Base-by-base conservation (phyloP, 2,113 vertebrate genomes). In the Etia nguti region DNA sequence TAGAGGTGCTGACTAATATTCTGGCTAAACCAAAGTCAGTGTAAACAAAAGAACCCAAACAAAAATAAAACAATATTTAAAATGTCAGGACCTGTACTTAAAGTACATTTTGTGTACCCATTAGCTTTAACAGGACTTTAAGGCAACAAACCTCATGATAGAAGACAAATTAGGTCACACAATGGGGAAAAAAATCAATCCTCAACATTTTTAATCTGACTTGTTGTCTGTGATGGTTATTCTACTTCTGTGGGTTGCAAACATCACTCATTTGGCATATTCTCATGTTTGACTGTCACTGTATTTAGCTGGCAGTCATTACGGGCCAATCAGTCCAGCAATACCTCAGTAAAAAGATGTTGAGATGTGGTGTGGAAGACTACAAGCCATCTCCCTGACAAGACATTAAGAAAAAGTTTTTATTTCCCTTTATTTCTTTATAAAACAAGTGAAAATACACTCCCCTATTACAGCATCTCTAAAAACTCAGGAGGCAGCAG, bases 261-360 rank as follows among this genome's bases (percentile, higher is more conserved):
- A 15, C 4, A n/a, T 80, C 81, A 20, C 20, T 75, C 81, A 77
- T 62, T 48, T 79, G 52, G 12, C 56, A 0, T 75, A 48, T 75
- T 11, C 41, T 75, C 41, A 11, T 43, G 24, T 48, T 24, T 75
- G 24, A 48, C 70, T 75, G 41, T 75, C 41, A 2, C 18, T n/a
- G 31, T 36, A 62, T 4, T 62, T 29, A 75, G 41, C 41, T 26
- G 22, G 24, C 5, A 29, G 24, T 75, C 22, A 29, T 29, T 10
- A 29, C 15, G 2, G 11, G 2, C 13, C 9, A 1, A 29, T 0
- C 24, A 16, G 24, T 26, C 22, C 68, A 18, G 41, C 8, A 26
- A 29, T 48, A 48, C 13, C 22, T 26, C 41, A 29, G 41, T 3
- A 15, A 75, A 75, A 16, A 29, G 68, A 46, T 26, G 41, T 0